These are phyloP conservation scores for Acromyrmex charruanus DNA, from an alignment of 1,140 invertebrate species.

Conservation along the genomic window DNA sequence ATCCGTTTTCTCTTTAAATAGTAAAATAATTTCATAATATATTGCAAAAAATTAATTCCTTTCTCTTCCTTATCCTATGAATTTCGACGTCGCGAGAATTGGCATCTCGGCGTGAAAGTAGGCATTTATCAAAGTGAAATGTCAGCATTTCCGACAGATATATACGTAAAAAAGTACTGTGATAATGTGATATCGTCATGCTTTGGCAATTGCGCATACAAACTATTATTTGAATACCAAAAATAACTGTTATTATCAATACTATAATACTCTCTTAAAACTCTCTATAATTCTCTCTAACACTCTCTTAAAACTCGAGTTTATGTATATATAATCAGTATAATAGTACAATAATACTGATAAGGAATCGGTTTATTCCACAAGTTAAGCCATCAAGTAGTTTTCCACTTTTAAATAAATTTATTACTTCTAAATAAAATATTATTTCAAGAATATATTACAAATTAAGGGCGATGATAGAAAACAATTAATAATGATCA, in stretches of 20 bases:
- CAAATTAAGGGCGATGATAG: background rate
- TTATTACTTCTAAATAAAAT: background rate
- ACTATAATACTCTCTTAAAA: background rate
- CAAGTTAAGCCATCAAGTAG: background rate
- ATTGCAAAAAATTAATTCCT: background rate
- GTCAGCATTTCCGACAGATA: background rate
- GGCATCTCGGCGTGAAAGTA: background rate
- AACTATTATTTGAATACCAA: background rate
- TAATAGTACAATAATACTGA: background rate
- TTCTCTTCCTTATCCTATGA: slow-evolving; percentile 2
- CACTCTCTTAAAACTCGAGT: background rate
- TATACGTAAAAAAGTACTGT: background rate
- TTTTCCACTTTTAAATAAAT: background rate
- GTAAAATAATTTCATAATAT: background rate
- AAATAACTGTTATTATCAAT: slow-evolving; percentile 24
- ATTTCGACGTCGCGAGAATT: background rate
- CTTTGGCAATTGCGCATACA: background rate
- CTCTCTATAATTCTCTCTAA: background rate
- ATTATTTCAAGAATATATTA: slow-evolving; percentile 6
- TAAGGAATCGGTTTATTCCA: slow-evolving; percentile 1
- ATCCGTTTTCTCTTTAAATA: background rate
- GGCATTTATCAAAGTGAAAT: background rate
- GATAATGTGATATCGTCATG: slow-evolving; percentile 11
- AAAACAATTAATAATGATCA: background rate
- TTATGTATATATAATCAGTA: background rate